Percentiles rank a stretch among this genome's conserved stretches.
phyloP scores from a whole-genome alignment of 1,140 invertebrate species.

The Tribolium castaneum region DNA sequence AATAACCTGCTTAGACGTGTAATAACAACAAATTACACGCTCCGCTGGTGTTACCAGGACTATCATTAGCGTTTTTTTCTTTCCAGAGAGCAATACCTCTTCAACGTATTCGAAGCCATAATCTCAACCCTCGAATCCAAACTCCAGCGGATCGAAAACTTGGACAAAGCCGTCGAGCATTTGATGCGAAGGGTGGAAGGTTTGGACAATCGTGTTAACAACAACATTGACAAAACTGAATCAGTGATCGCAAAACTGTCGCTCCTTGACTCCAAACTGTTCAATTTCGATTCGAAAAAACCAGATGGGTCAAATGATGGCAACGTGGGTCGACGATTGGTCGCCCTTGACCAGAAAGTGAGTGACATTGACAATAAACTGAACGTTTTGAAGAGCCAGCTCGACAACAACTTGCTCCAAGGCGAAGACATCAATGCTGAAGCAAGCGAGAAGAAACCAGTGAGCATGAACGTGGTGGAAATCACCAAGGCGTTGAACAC shows the following conservation, averaged over 20 bases:
- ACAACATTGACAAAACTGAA: conserved; percentile 87
- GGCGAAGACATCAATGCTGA: conserved; percentile 85
- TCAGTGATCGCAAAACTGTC: conserved; percentile 80
- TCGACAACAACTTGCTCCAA: conserved; percentile 83
- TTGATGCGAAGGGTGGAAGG: conserved; percentile 84
- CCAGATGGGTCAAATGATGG: conserved; percentile 49
- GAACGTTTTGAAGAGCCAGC: conserved; percentile 80
- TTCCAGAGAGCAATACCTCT: conserved; percentile 88
- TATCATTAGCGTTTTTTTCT: conserved; percentile 50
- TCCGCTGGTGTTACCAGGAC: neutral
- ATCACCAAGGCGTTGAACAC: conserved; percentile 82
- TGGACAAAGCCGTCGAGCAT: conserved; percentile 87
- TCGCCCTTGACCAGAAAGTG: conserved; percentile 82
- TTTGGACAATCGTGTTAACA: conserved; percentile 81
- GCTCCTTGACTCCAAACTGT: conserved; percentile 78
- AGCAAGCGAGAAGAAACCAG: conserved; percentile 85
- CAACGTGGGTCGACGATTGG: conserved; percentile 72
- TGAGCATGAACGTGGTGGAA: conserved; percentile 82
- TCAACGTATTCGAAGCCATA: conserved; percentile 89
- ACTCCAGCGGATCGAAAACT: conserved; percentile 85
- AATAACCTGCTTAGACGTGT: neutral
- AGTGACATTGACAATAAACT: conserved; percentile 84
- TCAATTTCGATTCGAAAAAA: conserved; percentile 61
- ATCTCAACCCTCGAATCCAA: conserved; percentile 88
- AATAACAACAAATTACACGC: neutral